Base-by-base conservation (phyloP, 2,888 invertebrate species). In the Tryphoninae sp. region DNA sequence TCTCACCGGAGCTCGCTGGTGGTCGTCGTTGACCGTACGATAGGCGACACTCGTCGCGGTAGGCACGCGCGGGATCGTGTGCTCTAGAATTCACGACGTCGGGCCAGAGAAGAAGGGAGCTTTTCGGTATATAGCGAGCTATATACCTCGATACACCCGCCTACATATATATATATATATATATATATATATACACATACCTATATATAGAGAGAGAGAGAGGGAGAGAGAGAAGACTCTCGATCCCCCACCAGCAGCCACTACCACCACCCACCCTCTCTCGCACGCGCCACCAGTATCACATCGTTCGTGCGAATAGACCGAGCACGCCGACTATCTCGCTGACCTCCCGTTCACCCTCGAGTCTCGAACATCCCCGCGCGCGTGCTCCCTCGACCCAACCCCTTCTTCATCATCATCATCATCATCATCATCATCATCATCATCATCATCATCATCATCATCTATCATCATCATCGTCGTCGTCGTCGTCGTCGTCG, bases 391-490 rank as follows among this genome's bases (percentile, higher is more conserved):
- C 65, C 83, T 53, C 78, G 75, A 45, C 79, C 72, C 80, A 79
- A 82, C 81, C 79, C 78, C 78, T 87, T 84, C 85, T 85, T 84
- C 23, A 3, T 65, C 51, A 84, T 83, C 84, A 84, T 72, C 82
- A 85, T 84, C 33, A 23, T 61, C 42, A 85, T 84, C 84, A 78
- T 76, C 68, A 72, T 76, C 64, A 76, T 69, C 80, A 53, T 62
- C 76, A 69, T 55, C 61, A 59, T 19, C 84, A 65, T 72, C 82
- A 85, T 84, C 33, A n/a, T 61, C 61, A 86, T 83, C 84, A 78
- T 76, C 68, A 65, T 76, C n/a, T 19, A 3, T 65, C 51, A 84
- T 83, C 84, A 84, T 72, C 61, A 85, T 84, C 84, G 76, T 76
- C 68, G 68, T 76, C 64, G 74, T 69, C 80, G 58, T 62, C 78